Percentiles rank a stretch among this genome's conserved stretches.
phyloP scores from a whole-genome alignment of 2,797 vertebrate species.

The Lophius americanus region DNA sequence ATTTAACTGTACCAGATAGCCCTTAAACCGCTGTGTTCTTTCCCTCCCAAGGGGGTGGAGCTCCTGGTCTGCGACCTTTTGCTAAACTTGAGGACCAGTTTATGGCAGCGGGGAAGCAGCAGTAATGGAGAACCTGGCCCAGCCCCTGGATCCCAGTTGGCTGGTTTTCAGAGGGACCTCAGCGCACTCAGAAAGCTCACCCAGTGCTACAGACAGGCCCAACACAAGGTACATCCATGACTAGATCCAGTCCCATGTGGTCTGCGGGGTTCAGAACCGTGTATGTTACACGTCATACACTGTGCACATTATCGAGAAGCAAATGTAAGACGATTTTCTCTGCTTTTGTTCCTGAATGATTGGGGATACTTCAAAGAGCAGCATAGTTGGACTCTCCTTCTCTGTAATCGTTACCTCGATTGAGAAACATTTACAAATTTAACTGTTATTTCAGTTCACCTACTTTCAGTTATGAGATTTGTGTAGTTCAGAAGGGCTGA shows the following conservation, averaged over 20 bases:
- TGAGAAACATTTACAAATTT: neutral
- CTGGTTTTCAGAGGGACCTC: conserved; percentile 96
- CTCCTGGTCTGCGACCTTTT: conserved; percentile 94
- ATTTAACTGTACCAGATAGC: neutral
- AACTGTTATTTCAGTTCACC: neutral
- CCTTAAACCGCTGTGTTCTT: neutral
- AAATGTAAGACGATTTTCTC: no score
- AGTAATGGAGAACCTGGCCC: conserved; percentile 90
- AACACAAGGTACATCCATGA: conserved; percentile 87
- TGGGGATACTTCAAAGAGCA: neutral
- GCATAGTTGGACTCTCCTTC: neutral
- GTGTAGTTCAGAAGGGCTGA: neutral
- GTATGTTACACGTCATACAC: neutral
- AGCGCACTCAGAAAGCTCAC: conserved; percentile 92
- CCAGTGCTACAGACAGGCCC: conserved; percentile 90
- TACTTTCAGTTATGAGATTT: neutral
- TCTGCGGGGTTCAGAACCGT: neutral
- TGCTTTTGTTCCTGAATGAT: no score
- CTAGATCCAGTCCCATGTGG: neutral
- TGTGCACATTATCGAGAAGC: no score
- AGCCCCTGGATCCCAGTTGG: conserved; percentile 87
- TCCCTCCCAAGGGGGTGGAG: conserved; percentile 87
- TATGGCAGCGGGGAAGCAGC: conserved; percentile 89
- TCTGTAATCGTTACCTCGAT: neutral
- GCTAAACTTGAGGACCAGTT: conserved; percentile 90